Conservation (phyloP, 2,888 invertebrate species). For the Aproaerema taeniolella region DNA sequence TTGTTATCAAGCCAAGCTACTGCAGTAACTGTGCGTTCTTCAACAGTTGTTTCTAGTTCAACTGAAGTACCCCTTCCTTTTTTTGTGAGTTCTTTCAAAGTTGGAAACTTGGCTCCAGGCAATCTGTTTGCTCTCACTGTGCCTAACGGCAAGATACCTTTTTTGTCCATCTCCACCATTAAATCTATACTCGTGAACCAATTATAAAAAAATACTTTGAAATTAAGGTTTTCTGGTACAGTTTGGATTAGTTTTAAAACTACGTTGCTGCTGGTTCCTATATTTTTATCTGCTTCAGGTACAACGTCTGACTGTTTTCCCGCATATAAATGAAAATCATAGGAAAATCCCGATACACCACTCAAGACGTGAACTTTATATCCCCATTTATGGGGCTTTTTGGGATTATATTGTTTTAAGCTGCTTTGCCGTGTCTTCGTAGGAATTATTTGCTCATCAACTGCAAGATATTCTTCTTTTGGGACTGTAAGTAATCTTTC, state of each 20-base stretch:
- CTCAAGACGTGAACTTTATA: slow-evolving; percentile 39
- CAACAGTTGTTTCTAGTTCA: background rate
- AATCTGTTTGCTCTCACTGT: slow-evolving; percentile 1
- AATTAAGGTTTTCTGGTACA: slow-evolving; percentile 27
- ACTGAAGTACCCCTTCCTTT: background rate
- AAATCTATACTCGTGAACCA: slow-evolving; percentile 28
- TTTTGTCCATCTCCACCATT: slow-evolving; percentile 4
- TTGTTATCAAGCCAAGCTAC: slow-evolving; percentile 4
- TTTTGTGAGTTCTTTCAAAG: background rate
- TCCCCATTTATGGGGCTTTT: slow-evolving; percentile 38
- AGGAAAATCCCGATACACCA: slow-evolving; percentile 38
- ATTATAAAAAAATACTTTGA: slow-evolving; percentile 35
- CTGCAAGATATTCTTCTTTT: no score
- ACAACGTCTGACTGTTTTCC: slow-evolving; percentile 27
- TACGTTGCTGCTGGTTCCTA: slow-evolving; percentile 29
- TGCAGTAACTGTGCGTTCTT: background rate
- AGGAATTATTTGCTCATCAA: no score
- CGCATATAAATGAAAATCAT: slow-evolving; percentile 39
- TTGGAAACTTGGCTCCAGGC: background rate
- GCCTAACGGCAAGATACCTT: slow-evolving; percentile 11
- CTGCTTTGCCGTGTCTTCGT: no score
- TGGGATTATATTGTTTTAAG: slow-evolving; percentile 41
- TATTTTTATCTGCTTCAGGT: slow-evolving; percentile 26
- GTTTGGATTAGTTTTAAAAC: slow-evolving; percentile 25
- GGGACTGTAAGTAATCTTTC: no score